Conservation (phyloP, 2,797 vertebrate genomes). For the Neosilurus hyrtlii region DNA sequence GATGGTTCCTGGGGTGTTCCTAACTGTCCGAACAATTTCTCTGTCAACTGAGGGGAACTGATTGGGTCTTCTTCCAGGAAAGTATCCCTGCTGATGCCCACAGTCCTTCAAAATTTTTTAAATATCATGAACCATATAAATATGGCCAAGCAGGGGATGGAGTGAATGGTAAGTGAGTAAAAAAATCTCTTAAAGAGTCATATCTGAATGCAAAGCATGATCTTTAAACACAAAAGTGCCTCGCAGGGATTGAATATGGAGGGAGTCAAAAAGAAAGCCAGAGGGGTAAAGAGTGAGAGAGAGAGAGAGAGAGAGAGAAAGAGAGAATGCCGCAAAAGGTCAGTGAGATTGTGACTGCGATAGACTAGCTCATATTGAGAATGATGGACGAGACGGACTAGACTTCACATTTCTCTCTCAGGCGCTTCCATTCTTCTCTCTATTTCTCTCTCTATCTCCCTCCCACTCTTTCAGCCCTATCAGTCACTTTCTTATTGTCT, state of each 20-base stretch:
- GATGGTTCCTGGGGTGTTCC: too few relatives aligned
- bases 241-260: constrained; percentile 38
- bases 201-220: constrained; percentile 49
- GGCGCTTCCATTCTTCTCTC: constrained; percentile 10
- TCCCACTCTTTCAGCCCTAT: background rate
- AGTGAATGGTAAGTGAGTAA: background rate
- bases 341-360: constrained; percentile 40
- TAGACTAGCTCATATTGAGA: constrained; percentile 30
- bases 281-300: background rate
- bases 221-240: constrained; percentile 55
- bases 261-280: constrained; percentile 8
- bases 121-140: constrained; percentile 20
- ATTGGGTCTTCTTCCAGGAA: background rate
- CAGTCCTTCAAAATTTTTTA: background rate
- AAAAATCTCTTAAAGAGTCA: constrained; percentile 43
- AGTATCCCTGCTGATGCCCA: background rate
- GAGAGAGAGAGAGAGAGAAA: background rate
- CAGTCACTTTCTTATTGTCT: constrained; percentile 28
- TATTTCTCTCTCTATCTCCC: constrained; percentile 11
- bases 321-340: constrained; percentile 31
- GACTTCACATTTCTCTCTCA: background rate
- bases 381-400: constrained; percentile 24
- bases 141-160: background rate
- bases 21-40: too few relatives aligned
- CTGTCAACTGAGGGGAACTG: too few relatives aligned